A percentile compares a stretch with the other conserved stretches of the same genome.
Conservation (phyloP, 92 coral and sea anemone genomes). For the Porites evermanni region DNA sequence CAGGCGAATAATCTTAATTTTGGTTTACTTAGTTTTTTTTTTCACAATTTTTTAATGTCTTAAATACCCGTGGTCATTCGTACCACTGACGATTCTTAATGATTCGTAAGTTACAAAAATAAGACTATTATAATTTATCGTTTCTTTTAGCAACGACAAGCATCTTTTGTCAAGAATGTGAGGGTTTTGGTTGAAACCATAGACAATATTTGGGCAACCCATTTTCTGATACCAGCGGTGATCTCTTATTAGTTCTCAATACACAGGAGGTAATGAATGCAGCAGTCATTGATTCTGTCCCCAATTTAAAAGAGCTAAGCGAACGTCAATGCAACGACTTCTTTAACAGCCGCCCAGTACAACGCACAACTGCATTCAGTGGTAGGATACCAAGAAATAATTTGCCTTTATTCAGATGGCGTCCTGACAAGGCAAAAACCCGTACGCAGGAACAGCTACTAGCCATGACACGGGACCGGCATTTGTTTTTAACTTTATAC, state of each 20-base stretch:
- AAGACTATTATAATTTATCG: too few species aligned
- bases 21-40: not conserved
- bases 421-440: not conserved
- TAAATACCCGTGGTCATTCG: not conserved
- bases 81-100: too few species aligned
- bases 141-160: not conserved
- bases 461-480: not conserved
- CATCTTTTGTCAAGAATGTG: not conserved
- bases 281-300: not conserved
- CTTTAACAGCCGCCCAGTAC: not conserved
- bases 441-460: not conserved
- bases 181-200: not conserved
- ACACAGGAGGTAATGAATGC: not conserved
- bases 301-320: not conserved
- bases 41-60: not conserved
- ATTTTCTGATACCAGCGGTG: not conserved
- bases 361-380: not conserved
- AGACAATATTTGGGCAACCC: not conserved
- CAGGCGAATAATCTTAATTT: not conserved
- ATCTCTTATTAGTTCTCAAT: not conserved
- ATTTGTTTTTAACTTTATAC: not conserved
- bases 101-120: not conserved
- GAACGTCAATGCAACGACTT: not conserved
- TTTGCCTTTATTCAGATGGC: not conserved
- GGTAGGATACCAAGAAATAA: not conserved